Conservation (phyloP, 2,797 vertebrate genomes). For the Diplodus sargus region DNA sequence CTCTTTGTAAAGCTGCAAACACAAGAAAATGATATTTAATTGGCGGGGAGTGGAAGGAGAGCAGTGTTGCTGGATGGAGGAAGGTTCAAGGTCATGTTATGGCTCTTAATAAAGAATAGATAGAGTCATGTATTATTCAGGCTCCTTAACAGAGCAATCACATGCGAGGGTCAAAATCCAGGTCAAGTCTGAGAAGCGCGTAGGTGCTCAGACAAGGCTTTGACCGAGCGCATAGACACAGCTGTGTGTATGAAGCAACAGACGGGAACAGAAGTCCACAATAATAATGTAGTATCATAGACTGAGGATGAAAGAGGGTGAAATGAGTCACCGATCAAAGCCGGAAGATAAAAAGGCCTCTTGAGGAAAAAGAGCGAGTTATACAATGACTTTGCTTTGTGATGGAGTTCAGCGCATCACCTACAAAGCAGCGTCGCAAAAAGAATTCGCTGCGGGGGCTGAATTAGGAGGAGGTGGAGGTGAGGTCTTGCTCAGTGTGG, state of each 20-base stretch:
- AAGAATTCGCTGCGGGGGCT: slow-evolving; percentile 55
- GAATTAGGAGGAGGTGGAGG: slow-evolving; percentile 39
- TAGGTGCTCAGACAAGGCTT: slow-evolving; percentile 37
- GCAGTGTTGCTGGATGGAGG: slow-evolving; percentile 2
- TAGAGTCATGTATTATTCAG: slow-evolving; percentile 73
- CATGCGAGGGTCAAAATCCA: slow-evolving; percentile 57
- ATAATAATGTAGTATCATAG: slow-evolving; percentile 69
- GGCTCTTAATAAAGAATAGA: slow-evolving; percentile 49
- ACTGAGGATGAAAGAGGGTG: slow-evolving; percentile 63
- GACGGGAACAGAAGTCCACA: slow-evolving; percentile 50
- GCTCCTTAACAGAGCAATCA: slow-evolving; percentile 53
- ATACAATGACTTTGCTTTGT: slow-evolving; percentile 57
- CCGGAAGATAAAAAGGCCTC: slow-evolving; percentile 68
- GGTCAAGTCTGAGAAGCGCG: slow-evolving; percentile 57
- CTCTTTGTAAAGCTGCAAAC: slow-evolving; percentile 94
- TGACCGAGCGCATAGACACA: slow-evolving; percentile 60
- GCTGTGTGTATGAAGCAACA: slow-evolving; percentile 76
- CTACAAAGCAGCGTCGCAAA: slow-evolving; percentile 56
- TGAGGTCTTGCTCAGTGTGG: slow-evolving; percentile 25
- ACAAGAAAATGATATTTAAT: slow-evolving; percentile 48
- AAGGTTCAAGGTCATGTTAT: slow-evolving; percentile 56
- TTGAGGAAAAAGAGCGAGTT: slow-evolving; percentile 57
- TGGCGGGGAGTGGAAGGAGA: slow-evolving; percentile 23
- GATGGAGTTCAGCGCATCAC: slow-evolving; percentile 62
- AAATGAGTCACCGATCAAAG: slow-evolving; percentile 77